These are phyloP conservation scores for Ganaspis brasiliensis DNA, from an alignment of 2,888 invertebrate genomes.

Conservation along the genomic window DNA sequence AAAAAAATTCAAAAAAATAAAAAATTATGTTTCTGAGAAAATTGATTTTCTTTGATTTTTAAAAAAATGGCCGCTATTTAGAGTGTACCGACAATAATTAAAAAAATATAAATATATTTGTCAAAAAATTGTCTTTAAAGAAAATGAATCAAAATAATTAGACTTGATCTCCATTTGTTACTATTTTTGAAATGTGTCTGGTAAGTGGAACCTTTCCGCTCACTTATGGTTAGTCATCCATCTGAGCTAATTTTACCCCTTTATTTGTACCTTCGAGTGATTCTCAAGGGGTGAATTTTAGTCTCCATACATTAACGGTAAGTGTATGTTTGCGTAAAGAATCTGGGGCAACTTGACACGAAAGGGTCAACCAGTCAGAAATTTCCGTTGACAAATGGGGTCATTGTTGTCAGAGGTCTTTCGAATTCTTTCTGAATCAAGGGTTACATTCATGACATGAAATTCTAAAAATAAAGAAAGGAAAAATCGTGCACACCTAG, in stretches of 20 bases:
- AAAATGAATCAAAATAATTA: too few relatives aligned
- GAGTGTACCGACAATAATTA: too few relatives aligned
- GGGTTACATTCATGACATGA: not conserved
- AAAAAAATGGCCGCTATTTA: too few relatives aligned
- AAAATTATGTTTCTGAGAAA: too few relatives aligned
- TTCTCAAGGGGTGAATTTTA: conserved; percentile 23
- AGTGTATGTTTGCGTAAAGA: conserved; percentile 15
- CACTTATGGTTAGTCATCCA: not conserved
- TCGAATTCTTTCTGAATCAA: not conserved
- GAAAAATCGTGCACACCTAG: too few relatives aligned
- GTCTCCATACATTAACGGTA: conserved; percentile 11
- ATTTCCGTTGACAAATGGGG: conserved; percentile 32
- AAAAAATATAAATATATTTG: too few relatives aligned
- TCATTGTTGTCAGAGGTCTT: conserved; percentile 8
- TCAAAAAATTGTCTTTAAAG: too few relatives aligned
- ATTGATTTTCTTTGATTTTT: too few relatives aligned
- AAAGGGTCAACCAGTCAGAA: conserved; percentile 35
- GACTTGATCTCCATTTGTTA: too few relatives aligned
- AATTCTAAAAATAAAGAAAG: too few relatives aligned
- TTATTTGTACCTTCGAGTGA: conserved; percentile 23
- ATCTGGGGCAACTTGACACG: conserved; percentile 34
- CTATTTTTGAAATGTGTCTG: too few relatives aligned
- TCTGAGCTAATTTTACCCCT: conserved; percentile 13
- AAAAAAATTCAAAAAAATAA: too few relatives aligned
- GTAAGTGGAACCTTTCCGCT: not conserved